Evolutionary conservation across 2,113 vertebrate genomes (phyloP), one percentile per base, ranked within the genome.

Genomic region (Coreoperca whiteheadi): DNA sequence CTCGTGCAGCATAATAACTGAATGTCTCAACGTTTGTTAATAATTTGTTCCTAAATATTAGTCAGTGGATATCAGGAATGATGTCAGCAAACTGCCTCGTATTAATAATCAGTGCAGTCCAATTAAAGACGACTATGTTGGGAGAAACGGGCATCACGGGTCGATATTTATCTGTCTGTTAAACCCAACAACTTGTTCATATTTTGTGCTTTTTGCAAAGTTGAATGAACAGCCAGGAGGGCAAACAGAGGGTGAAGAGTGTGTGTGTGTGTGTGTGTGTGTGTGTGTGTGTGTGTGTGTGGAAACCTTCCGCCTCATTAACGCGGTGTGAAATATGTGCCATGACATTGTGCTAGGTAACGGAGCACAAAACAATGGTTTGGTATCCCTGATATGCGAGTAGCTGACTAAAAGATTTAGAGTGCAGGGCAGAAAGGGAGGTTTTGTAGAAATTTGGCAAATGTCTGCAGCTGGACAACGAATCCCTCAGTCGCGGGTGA

Each of bases 271-370:
- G 48, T 21, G 59, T 39, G 48, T 53, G 59, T 39, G 48, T 53
- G 59, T 39, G 48, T 53, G 59, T 39, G 48, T 53, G 59, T 39
- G 48, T 53, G 59, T 39, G 48, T 53, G 32, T 18, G 32, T 67
- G 54, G 8, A 43, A 63, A 18, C 50, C 2, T 80, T 81, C 60
- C 15, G 15, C 70, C 28, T 67, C 53, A 2, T 81, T 81, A 50
- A 59, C 28, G 11, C 4, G 11, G 41, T 50, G 30, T 81, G 61
- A 74, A 81, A 81, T 23, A 67, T 81, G 70, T 39, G 71, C 39
- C 70, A 23, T 50, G 79, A 81, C 79, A 74, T 11, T 11, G 60
- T 20, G 15, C 23, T 6, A 34, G 34, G 18, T 30, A 21, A 32
- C n/a, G 21, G 46, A 48, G 50, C 14, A 43, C 7, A 34, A 48